phyloP scores from a whole-genome alignment of 2,797 vertebrate species.

The Dipus sagitta region DNA sequence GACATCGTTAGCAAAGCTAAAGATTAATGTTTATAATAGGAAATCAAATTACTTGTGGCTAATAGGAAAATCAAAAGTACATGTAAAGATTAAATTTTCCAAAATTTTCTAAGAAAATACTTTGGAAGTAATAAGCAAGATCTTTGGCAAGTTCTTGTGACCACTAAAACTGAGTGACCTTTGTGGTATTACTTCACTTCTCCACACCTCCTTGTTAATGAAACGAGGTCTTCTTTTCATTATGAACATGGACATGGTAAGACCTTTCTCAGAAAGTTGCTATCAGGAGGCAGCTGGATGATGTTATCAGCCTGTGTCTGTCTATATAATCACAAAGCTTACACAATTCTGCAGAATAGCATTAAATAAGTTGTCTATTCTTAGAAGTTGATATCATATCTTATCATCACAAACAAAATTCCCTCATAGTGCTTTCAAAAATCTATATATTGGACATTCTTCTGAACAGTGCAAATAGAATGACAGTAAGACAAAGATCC shows the following conservation, averaged over 20 bases:
- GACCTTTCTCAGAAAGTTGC: background rate
- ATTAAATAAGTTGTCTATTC: too few species aligned
- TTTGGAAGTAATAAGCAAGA: background rate
- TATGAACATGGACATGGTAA: background rate
- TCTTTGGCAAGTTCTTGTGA: background rate
- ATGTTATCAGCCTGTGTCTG: too few species aligned
- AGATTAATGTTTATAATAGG: background rate
- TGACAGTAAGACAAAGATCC: background rate
- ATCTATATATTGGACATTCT: background rate
- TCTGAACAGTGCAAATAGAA: background rate
- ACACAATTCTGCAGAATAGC: too few species aligned
- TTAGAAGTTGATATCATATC: too few species aligned
- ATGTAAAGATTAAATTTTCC: conserved; percentile 18
- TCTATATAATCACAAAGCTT: too few species aligned
- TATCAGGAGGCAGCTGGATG: too few species aligned
- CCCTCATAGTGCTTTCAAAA: background rate
- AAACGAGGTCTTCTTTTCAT: too few species aligned
- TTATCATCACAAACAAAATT: background rate
- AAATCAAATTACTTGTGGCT: background rate
- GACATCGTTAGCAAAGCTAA: background rate
- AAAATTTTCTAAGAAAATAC: background rate
- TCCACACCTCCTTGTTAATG: too few species aligned
- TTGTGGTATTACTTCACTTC: too few species aligned
- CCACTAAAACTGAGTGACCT: too few species aligned
- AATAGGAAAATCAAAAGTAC: background rate